Percentiles rank a stretch among this genome's conserved stretches.
These are phyloP conservation scores for Holothuria scabra DNA, from an alignment of 53 echinoderm and acorn worm species.

Conservation along the genomic window DNA sequence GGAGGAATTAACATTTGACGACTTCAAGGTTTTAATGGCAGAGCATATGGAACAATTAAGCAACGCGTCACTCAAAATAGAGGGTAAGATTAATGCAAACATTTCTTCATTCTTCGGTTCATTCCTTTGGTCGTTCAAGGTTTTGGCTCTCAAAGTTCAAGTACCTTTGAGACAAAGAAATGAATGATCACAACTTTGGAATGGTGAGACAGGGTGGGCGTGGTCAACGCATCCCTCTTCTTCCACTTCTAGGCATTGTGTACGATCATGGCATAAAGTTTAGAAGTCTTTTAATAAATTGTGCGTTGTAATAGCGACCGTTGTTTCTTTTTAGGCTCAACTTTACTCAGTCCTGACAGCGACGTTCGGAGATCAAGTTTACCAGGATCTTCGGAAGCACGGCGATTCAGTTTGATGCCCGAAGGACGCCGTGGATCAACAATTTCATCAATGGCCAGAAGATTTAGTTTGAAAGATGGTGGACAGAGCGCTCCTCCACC, in stretches of 20 bases:
- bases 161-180: no score
- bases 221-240: no score
- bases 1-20: conserved; percentile 67
- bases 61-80: conserved; percentile 39
- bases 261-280: no score
- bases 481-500: not conserved
- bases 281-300: no score
- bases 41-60: conserved; percentile 64
- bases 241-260: no score
- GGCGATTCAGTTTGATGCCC: conserved; percentile 8
- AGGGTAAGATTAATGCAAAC: conserved; percentile 3
- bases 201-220: no score
- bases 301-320: no score
- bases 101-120: no score
- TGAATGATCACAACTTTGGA: no score
- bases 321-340: not conserved
- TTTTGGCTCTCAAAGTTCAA: no score
- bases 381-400: not conserved
- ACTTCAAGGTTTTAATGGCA: conserved; percentile 69
- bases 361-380: not conserved
- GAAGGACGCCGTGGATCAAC: not conserved
- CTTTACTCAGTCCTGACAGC: not conserved
- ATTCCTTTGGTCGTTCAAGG: no score
- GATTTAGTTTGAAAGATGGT: conserved; percentile 18
- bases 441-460: conserved; percentile 20